These are phyloP conservation scores for Enoplosus armatus DNA, from an alignment of 2,797 vertebrate genomes.

Conservation along the genomic window DNA sequence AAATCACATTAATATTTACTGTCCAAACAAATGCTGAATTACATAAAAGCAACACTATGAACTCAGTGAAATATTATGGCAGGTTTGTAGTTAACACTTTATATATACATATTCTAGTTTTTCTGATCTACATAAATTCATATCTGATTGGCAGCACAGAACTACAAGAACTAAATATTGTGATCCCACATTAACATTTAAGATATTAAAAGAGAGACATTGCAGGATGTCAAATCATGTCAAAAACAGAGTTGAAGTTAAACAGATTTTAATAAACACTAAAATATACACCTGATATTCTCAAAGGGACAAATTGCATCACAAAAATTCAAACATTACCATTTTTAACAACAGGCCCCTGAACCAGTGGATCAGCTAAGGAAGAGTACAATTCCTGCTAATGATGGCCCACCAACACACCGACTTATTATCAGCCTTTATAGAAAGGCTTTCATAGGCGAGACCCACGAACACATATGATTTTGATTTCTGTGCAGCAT, in stretches of 20 bases:
- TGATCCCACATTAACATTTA: not conserved
- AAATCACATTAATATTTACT: not conserved
- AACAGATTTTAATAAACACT: conserved; percentile 53
- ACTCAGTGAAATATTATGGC: too few relatives aligned
- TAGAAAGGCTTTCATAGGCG: not conserved
- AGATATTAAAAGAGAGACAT: not conserved
- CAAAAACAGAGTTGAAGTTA: not conserved
- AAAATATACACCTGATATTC: conserved; percentile 34
- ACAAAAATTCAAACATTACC: not conserved
- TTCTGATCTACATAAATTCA: not conserved
- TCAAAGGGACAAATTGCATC: not conserved
- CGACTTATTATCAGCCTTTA: conserved; percentile 6
- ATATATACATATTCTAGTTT: too few relatives aligned
- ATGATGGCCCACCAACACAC: not conserved
- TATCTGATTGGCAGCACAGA: not conserved
- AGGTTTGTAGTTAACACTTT: not conserved
- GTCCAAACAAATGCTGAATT: not conserved
- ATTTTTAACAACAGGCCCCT: not conserved
- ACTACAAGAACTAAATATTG: not conserved
- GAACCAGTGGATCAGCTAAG: not conserved
- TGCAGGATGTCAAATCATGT: not conserved
- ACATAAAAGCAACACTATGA: not conserved
- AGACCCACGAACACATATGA: not conserved
- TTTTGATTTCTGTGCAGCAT: conserved; percentile 11
- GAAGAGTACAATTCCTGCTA: too few relatives aligned